A percentile compares a stretch with the other conserved stretches of the same genome.
These are phyloP conservation scores for Sitobion miscanthi DNA, from an alignment of 1,140 invertebrate genomes.

Conservation along the genomic window DNA sequence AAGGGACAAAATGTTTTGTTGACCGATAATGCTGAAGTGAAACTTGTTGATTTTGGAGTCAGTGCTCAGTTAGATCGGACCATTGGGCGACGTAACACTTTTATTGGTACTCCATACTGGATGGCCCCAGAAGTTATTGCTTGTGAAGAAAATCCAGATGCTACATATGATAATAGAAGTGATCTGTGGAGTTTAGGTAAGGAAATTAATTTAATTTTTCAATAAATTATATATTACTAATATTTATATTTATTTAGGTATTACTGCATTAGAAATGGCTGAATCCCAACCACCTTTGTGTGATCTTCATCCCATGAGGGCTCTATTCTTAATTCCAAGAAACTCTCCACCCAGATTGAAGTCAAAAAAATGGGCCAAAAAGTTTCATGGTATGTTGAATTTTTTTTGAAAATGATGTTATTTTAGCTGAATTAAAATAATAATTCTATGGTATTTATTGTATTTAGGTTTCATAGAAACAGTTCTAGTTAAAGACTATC, in stretches of 20 bases:
- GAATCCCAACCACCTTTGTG: constrained; percentile 98
- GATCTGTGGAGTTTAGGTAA: constrained; percentile 58
- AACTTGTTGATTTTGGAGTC: constrained; percentile 99
- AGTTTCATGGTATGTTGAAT: constrained; percentile 78
- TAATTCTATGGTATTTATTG: constrained; percentile 59
- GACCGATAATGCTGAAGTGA: constrained; percentile 99
- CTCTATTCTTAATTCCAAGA: constrained; percentile 96
- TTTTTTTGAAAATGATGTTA: not conserved
- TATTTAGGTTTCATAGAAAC: constrained; percentile 78
- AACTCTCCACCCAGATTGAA: constrained; percentile 96
- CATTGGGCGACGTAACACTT: constrained; percentile 97
- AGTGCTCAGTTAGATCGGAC: constrained; percentile 98
- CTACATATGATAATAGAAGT: constrained; percentile 96
- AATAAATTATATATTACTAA: not conserved
- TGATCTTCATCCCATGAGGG: constrained; percentile 99
- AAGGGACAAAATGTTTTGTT: constrained; percentile 99
- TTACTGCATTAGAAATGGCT: constrained; percentile 99
- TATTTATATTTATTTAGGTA: constrained; percentile 63
- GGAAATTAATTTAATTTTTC: not conserved
- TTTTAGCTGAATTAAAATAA: not conserved
- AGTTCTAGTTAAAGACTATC: constrained; percentile 96
- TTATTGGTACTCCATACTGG: constrained; percentile 99
- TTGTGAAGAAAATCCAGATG: constrained; percentile 99
- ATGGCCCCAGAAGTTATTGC: constrained; percentile 98
- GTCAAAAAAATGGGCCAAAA: constrained; percentile 98